A percentile compares a stretch with the other conserved stretches of the same genome.
These are phyloP conservation scores for Acanthacorydalis orientalis DNA, from an alignment of 2,888 invertebrate genomes.

Conservation along the genomic window DNA sequence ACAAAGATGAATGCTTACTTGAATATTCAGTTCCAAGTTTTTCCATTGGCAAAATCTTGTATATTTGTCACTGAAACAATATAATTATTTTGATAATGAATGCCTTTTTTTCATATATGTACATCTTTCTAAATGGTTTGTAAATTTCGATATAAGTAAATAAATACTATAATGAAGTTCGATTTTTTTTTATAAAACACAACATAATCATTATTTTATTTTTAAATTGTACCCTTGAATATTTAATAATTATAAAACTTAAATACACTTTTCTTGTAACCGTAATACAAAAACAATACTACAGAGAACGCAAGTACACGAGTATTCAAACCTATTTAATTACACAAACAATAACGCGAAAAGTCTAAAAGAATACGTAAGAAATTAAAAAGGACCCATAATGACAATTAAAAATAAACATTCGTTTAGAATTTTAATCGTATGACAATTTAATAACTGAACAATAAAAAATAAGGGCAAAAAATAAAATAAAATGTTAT, in stretches of 20 bases:
- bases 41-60: slow-evolving; percentile 99
- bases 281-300: slow-evolving; percentile 7
- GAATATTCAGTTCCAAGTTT: slow-evolving; percentile 98
- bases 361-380: slow-evolving; percentile 5
- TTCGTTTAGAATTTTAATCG: too few species aligned
- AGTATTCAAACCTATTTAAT: too few species aligned
- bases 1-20: slow-evolving; percentile 51
- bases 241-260: background rate
- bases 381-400: slow-evolving; percentile 1
- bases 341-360: slow-evolving; percentile 8
- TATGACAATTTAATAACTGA: background rate
- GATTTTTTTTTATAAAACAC: background rate
- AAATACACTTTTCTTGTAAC: background rate
- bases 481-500: slow-evolving; percentile 7
- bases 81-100: slow-evolving; percentile 6
- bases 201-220: background rate
- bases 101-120: too few species aligned
- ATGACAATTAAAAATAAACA: too few species aligned
- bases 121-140: too few species aligned
- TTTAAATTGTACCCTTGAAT: background rate
- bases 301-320: too few species aligned
- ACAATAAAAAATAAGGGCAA: background rate
- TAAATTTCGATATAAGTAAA: too few species aligned
- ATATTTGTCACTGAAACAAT: slow-evolving; percentile 81
- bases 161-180: background rate